A percentile compares a stretch with the other conserved stretches of the same genome.
Evolutionary conservation across 2,113 vertebrate species (phyloP).

Genomic region (Prinia subflava): DNA sequence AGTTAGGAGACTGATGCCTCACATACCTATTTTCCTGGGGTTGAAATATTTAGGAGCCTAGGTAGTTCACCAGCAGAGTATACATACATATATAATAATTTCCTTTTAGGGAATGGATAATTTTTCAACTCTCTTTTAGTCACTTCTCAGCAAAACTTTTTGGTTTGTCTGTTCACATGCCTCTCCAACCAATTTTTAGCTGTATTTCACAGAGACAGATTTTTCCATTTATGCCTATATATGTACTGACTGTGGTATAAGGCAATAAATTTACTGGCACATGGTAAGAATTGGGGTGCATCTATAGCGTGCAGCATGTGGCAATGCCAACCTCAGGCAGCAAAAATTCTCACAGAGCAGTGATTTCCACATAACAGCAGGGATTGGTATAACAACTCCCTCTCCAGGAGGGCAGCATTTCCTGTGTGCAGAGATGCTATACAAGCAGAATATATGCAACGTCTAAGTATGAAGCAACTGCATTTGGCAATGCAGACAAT

Average conservation of each 20-base stretch:
- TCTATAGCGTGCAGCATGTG: background rate
- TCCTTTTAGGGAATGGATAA: background rate
- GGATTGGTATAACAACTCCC: background rate
- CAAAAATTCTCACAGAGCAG: background rate
- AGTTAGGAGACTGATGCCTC: background rate
- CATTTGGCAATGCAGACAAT: background rate
- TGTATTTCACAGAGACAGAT: background rate
- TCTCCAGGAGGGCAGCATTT: background rate
- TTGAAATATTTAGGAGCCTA: background rate
- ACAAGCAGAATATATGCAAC: background rate
- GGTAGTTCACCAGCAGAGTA: background rate
- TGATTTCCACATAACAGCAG: fast-evolving
- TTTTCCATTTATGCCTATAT: background rate
- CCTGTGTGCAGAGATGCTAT: background rate
- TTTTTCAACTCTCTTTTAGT: background rate
- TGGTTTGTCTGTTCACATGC: background rate
- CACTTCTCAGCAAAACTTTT: background rate
- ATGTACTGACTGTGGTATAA: background rate
- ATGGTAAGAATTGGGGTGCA: background rate
- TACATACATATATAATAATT: background rate
- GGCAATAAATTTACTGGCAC: background rate
- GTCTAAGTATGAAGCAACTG: background rate
- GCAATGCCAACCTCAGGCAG: background rate
- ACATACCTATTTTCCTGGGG: background rate
- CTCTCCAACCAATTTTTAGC: background rate